Evolutionary conservation across 1,140 invertebrate genomes (phyloP), one percentile per base, ranked within the genome.

Genomic region (Sinonovacula constricta): DNA sequence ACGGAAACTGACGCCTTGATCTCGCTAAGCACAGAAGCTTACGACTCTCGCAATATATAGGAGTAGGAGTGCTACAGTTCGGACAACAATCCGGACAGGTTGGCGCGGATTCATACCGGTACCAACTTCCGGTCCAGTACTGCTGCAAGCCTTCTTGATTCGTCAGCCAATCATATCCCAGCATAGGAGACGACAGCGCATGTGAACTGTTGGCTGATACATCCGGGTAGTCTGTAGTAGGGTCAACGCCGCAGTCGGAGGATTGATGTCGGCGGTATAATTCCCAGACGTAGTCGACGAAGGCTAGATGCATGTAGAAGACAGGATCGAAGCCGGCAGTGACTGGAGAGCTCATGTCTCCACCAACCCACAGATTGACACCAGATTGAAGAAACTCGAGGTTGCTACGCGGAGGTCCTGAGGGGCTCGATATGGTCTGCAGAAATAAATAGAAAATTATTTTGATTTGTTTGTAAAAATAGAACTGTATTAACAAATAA

Each of bases 281-380:
- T 49, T 87, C 80, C 86, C 86, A 87, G 14, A 86, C 59, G 56
- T 84, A 85, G 79, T 91, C 90, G 30, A 92, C 77, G 79, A 89
- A 91, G 24, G 83, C 72, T 79, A 92, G 91, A 78, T 91, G 89
- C 79, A 91, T 71, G 79, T 88, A 91, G 81, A 91, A 91, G n/a
- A 90, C 81, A 0, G 86, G 86, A 80, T 92, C 91, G 63, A 85
- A 90, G 39, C 88, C 75, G 7, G 88, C 80, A 2, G 85, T 89
- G 15, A 79, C 67, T 14, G 83, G 26, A 34, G 51, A 22, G 3
- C 28, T 68, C 82, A 88, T 85, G 51, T 81, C 62, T 0, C 86
- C 87, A 0, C 87, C 87, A n/a, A 87, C 69, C 63, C 79, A 87
- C 31, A 70, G 56, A 62, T 88, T 85, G 22, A 78, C 51, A 5